A percentile compares a stretch with the other conserved stretches of the same genome.
phyloP scores from a whole-genome alignment of 1,140 invertebrate species.

The Maniola jurtina region DNA sequence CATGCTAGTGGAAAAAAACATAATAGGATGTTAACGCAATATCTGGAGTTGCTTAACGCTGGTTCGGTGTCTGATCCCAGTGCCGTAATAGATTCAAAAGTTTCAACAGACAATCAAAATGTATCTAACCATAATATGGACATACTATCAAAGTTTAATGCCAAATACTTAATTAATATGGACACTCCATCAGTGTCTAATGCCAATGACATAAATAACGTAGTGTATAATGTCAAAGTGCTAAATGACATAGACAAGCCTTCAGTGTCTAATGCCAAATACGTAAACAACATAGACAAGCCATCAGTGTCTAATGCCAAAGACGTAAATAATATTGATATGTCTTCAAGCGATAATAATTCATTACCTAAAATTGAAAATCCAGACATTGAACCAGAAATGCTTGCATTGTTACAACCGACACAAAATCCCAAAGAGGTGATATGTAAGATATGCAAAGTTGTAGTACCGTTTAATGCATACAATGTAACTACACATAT shows the following conservation, averaged over 20 bases:
- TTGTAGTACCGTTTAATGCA: background rate
- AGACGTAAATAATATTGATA: background rate
- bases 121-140: too few relatives aligned
- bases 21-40: background rate
- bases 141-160: too few relatives aligned
- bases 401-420: background rate
- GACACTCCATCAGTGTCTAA: too few relatives aligned
- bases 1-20: conserved; percentile 9
- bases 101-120: too few relatives aligned
- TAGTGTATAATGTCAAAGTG: background rate
- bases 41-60: too few relatives aligned
- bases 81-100: too few relatives aligned
- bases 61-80: too few relatives aligned
- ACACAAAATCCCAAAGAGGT: background rate
- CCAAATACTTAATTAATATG: too few relatives aligned
- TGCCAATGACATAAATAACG: too few relatives aligned
- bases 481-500: background rate
- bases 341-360: background rate
- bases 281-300: background rate
- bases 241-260: background rate
- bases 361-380: background rate
- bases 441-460: background rate
- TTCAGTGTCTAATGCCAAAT: background rate
- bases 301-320: background rate
- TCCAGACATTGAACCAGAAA: background rate